Evolutionary conservation across 2,113 vertebrate species (phyloP).

Genomic region (Puntigrus tetrazona): DNA sequence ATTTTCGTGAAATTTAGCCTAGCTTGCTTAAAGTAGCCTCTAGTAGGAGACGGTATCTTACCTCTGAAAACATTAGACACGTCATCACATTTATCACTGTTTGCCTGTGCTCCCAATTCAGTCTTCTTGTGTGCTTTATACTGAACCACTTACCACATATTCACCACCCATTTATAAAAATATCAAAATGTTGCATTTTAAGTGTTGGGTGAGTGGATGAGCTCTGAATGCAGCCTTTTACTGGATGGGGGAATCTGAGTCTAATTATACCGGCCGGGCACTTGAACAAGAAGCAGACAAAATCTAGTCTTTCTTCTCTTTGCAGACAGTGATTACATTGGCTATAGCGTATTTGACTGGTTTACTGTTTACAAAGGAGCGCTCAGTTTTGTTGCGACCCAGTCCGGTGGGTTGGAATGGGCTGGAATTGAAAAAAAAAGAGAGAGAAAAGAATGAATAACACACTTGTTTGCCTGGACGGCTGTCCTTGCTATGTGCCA

Average conservation of each 20-base stretch:
- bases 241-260: neutral
- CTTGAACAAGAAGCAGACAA: neutral
- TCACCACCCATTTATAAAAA: conserved; percentile 18
- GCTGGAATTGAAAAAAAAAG: conserved; percentile 17
- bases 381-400: conserved; percentile 44
- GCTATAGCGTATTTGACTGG: conserved; percentile 36
- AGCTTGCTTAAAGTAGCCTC: neutral
- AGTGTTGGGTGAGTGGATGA: neutral
- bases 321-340: conserved; percentile 21
- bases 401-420: conserved; percentile 36
- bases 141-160: neutral
- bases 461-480: conserved; percentile 53
- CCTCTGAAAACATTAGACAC: neutral
- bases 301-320: conserved; percentile 44
- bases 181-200: conserved; percentile 15
- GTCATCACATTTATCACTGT: neutral
- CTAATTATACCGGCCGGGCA: conserved; percentile 22
- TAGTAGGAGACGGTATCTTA: neutral
- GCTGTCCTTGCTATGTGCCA: conserved; percentile 30
- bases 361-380: conserved; percentile 39
- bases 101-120: neutral
- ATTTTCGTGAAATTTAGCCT: neutral
- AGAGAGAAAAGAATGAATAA: conserved; percentile 54
- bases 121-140: conserved; percentile 11
- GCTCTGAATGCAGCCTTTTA: conserved; percentile 12